Evolutionary conservation across 2,797 vertebrate genomes (phyloP).

Genomic region (Pachyuromys duprasi): DNA sequence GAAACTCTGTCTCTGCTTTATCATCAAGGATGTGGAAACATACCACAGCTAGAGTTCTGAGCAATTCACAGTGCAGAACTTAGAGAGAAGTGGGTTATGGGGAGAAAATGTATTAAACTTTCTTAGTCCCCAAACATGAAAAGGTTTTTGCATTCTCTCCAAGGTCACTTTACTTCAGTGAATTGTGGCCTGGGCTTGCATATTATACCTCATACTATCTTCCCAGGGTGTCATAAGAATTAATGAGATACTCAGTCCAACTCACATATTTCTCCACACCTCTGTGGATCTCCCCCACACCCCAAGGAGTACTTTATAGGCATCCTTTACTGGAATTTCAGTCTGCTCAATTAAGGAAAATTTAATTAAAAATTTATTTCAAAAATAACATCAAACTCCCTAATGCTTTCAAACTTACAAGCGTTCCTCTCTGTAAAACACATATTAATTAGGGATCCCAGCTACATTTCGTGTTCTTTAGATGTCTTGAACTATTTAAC

Average conservation of each 20-base stretch:
- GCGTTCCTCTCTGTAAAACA: slow-evolving; percentile 77
- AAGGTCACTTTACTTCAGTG: slow-evolving; percentile 78
- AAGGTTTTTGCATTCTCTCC: slow-evolving; percentile 64
- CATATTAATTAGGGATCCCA: slow-evolving; percentile 81
- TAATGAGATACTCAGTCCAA: slow-evolving; percentile 76
- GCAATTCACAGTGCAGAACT: slow-evolving; percentile 22
- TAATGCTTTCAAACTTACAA: slow-evolving; percentile 78
- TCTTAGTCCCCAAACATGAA: slow-evolving; percentile 57
- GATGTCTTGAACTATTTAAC: slow-evolving; percentile 79
- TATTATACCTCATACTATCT: slow-evolving; percentile 47
- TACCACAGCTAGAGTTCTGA: slow-evolving; percentile 63
- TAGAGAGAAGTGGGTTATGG: not conserved
- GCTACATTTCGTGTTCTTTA: slow-evolving; percentile 69
- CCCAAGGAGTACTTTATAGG: slow-evolving; percentile 75
- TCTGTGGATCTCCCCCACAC: slow-evolving; percentile 74
- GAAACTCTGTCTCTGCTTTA: slow-evolving; percentile 72
- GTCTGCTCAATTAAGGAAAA: slow-evolving; percentile 81
- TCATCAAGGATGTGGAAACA: slow-evolving; percentile 62
- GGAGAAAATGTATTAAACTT: slow-evolving; percentile 35
- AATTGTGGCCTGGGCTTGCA: slow-evolving; percentile 55
- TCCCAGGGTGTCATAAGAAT: slow-evolving; percentile 72
- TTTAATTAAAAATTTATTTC: slow-evolving; percentile 84
- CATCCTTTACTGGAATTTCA: slow-evolving; percentile 80
- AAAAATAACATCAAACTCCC: slow-evolving; percentile 83
- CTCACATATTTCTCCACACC: slow-evolving; percentile 78